Conservation (phyloP, 2,888 invertebrate genomes). For the Allacma fusca region DNA sequence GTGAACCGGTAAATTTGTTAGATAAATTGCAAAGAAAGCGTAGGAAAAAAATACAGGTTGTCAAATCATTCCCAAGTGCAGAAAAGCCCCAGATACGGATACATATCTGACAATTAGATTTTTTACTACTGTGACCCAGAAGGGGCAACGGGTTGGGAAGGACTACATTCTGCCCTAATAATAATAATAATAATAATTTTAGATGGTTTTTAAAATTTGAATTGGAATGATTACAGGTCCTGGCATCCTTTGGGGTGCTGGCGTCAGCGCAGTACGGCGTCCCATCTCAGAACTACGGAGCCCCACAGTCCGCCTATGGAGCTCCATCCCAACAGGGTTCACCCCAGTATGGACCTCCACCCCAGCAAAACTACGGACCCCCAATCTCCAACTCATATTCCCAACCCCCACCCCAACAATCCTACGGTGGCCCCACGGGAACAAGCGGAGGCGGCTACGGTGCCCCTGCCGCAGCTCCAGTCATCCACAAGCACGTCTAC, state of each 20-base stretch:
- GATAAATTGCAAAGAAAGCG: no score
- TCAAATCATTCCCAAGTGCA: no score
- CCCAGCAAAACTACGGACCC: slow-evolving; percentile 36
- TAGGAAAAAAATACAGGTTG: no score
- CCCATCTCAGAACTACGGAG: slow-evolving; percentile 49
- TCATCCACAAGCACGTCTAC: slow-evolving; percentile 71
- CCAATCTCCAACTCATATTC: slow-evolving; percentile 23
- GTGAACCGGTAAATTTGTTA: no score
- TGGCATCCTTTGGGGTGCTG: slow-evolving; percentile 61
- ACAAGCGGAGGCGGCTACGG: slow-evolving; percentile 33
- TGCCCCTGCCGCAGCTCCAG: slow-evolving; percentile 74
- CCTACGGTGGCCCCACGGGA: slow-evolving; percentile 23
- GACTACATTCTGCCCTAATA: no score
- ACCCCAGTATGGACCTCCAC: slow-evolving; percentile 32
- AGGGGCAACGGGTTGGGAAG: no score
- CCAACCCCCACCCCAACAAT: slow-evolving; percentile 19
- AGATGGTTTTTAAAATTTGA: not conserved
- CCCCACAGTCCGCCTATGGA: slow-evolving; percentile 41
- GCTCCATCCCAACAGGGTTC: slow-evolving; percentile 34
- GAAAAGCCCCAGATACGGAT: no score
- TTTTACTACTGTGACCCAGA: no score
- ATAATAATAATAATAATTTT: slow-evolving; percentile 2
- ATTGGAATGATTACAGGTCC: slow-evolving; percentile 52
- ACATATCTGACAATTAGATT: no score
- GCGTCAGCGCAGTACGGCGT: slow-evolving; percentile 57